Percentiles rank a stretch among this genome's conserved stretches.
These are phyloP conservation scores for Cryptocephalus primarius DNA, from an alignment of 2,888 invertebrate species.

Conservation along the genomic window DNA sequence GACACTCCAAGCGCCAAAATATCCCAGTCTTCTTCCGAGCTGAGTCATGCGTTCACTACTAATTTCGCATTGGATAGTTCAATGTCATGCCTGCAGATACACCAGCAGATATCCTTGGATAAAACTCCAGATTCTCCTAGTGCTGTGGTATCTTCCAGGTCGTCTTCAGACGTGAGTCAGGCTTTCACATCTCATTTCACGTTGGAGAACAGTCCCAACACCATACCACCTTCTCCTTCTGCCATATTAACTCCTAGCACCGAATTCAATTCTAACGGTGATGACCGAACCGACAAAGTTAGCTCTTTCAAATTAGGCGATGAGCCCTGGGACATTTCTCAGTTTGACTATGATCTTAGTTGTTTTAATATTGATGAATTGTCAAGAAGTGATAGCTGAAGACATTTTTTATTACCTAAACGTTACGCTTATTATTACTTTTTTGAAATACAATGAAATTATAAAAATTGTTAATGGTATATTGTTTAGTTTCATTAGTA, in stretches of 20 bases:
- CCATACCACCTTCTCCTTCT: constrained; percentile 39
- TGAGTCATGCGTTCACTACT: constrained; percentile 1
- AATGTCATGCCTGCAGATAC: constrained; percentile 1
- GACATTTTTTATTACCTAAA: too few species aligned
- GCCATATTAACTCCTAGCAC: constrained; percentile 49
- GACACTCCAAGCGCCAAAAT: constrained; percentile 62
- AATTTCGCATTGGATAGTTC: background rate
- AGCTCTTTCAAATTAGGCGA: constrained; percentile 32
- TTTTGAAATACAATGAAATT: background rate
- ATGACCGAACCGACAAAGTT: constrained; percentile 26
- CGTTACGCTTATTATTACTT: background rate
- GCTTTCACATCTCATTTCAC: constrained; percentile 32
- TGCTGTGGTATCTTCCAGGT: constrained; percentile 45
- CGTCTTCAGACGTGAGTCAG: constrained; percentile 28
- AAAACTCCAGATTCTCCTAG: constrained; percentile 59
- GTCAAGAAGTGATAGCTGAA: constrained; percentile 16
- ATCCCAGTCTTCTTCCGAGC: constrained; percentile 21
- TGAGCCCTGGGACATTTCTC: constrained; percentile 33
- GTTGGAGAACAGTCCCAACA: constrained; percentile 25
- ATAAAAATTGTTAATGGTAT: too few species aligned
- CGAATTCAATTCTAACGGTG: constrained; percentile 27
- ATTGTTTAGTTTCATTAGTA: background rate
- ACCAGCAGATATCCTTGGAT: constrained; percentile 15
- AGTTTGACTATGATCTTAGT: constrained; percentile 34
- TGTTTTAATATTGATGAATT: constrained; percentile 26